Conservation (phyloP, 1,140 invertebrate species). For the Aphaenogaster ashmeadi region DNA sequence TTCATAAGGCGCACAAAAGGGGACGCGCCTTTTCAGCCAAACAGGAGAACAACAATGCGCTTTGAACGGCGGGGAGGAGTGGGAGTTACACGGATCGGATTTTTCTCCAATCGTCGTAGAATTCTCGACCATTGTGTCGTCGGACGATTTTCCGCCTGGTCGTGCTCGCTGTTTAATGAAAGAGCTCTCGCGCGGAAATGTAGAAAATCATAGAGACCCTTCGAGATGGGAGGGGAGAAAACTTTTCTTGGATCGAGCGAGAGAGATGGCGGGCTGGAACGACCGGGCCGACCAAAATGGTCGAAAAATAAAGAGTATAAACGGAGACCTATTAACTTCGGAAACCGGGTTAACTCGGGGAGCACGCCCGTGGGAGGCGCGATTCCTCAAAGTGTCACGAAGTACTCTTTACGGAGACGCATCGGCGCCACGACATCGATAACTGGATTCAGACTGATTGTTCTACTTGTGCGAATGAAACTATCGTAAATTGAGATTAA, state of each 20-base stretch:
- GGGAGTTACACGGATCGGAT: slow-evolving; percentile 43
- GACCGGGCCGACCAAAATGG: background rate
- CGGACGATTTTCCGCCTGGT: slow-evolving; percentile 48
- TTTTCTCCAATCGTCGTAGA: slow-evolving; percentile 59
- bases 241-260: slow-evolving; percentile 27
- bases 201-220: slow-evolving; percentile 54
- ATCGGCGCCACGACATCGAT: slow-evolving; percentile 45
- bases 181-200: slow-evolving; percentile 50
- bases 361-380: slow-evolving; percentile 44
- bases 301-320: slow-evolving; percentile 48
- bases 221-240: background rate
- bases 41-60: slow-evolving; percentile 55
- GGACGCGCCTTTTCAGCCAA: slow-evolving; percentile 52
- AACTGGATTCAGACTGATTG: slow-evolving; percentile 38
- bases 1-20: slow-evolving; percentile 53
- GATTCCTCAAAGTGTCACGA: slow-evolving; percentile 61
- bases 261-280: background rate
- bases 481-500: slow-evolving; percentile 51
- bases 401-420: slow-evolving; percentile 45
- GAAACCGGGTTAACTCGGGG: slow-evolving; percentile 45
- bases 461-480: slow-evolving; percentile 21
- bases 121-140: slow-evolving; percentile 48
- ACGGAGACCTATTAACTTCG: slow-evolving; percentile 48
- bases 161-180: slow-evolving; percentile 59
- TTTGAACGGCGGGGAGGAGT: background rate